These are phyloP conservation scores for Koerneria pararmatus DNA, from an alignment of 2,888 invertebrate species.

Conservation along the genomic window DNA sequence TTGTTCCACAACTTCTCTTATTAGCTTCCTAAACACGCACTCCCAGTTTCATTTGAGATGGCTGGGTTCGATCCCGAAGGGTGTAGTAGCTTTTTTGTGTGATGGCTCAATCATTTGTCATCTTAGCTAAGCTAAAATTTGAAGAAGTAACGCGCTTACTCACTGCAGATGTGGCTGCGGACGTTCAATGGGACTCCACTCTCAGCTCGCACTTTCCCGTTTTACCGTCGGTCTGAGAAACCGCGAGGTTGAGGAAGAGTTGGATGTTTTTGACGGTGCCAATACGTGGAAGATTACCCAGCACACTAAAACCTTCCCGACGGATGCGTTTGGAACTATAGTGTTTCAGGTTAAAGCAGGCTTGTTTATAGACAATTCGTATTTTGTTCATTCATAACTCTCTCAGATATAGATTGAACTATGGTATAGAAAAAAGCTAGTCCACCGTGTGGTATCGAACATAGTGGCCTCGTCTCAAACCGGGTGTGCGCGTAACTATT, in stretches of 20 bases:
- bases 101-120: too few relatives aligned
- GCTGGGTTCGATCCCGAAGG: too few relatives aligned
- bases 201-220: conserved; percentile 43
- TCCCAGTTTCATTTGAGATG: too few relatives aligned
- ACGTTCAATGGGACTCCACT: conserved; percentile 42
- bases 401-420: too few relatives aligned
- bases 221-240: conserved; percentile 26
- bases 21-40: too few relatives aligned
- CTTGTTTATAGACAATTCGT: not conserved
- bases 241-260: conserved; percentile 17
- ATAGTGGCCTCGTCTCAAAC: too few relatives aligned
- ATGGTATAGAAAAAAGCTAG: too few relatives aligned
- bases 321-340: conserved; percentile 93
- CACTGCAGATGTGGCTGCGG: conserved; percentile 53
- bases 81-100: too few relatives aligned
- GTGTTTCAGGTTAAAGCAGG: conserved; percentile 69
- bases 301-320: conserved; percentile 81
- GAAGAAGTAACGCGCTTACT: not conserved
- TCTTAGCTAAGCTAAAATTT: too few relatives aligned
- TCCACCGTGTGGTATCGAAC: too few relatives aligned
- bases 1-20: not conserved
- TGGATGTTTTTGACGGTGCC: conserved; percentile 23
- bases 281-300: conserved; percentile 60
- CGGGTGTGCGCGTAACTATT: too few relatives aligned
- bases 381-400: not conserved